These are phyloP conservation scores for Agrotis clavis DNA, from an alignment of 2,888 invertebrate genomes.

Conservation along the genomic window DNA sequence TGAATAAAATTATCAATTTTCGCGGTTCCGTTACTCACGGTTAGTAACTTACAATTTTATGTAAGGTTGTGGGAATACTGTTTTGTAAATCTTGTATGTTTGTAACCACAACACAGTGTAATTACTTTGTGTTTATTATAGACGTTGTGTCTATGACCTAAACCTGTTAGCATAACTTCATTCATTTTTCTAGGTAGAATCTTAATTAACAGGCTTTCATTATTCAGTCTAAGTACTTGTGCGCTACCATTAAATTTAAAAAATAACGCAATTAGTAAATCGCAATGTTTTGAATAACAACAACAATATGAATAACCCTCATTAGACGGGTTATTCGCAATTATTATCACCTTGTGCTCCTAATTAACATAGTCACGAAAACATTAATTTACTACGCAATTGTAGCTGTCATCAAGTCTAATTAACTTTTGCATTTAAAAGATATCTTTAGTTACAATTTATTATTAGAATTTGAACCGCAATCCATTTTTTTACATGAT, in stretches of 20 bases:
- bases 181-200: too few species aligned
- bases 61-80: constrained; percentile 35
- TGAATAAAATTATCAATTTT: constrained; percentile 43
- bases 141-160: not conserved
- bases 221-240: not conserved
- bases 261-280: not conserved
- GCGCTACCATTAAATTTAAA: not conserved
- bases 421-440: not conserved
- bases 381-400: constrained; percentile 3
- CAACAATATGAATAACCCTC: constrained; percentile 6
- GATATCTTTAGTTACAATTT: constrained; percentile 1
- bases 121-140: constrained; percentile 1
- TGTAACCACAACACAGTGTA: not conserved
- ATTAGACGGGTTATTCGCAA: constrained; percentile 1
- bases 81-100: constrained; percentile 4
- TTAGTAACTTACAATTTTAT: constrained; percentile 18
- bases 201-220: not conserved
- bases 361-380: constrained; percentile 22
- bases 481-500: too few species aligned
- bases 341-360: constrained; percentile 26
- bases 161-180: not conserved
- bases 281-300: constrained; percentile 6
- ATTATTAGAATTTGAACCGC: too few species aligned
- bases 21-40: constrained; percentile 19
- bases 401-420: not conserved